Evolutionary conservation across 2,797 vertebrate species (phyloP).

Genomic region (Cuculus canorus): DNA sequence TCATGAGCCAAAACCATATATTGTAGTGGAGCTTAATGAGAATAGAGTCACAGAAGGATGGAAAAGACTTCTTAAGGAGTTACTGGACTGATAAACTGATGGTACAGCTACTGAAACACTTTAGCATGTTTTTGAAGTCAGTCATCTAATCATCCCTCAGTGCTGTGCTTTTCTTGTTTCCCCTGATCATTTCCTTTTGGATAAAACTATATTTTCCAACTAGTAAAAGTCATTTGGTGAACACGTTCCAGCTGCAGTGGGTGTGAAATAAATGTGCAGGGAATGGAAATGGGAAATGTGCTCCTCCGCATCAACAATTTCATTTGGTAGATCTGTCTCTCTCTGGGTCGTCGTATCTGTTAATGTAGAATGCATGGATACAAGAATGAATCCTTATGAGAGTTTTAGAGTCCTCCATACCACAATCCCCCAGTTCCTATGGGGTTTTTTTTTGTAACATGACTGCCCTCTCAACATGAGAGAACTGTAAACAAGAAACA

Average conservation of each 20-base stretch:
- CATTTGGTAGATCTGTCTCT: fast-evolving
- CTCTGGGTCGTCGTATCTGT: background rate
- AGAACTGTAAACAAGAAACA: background rate
- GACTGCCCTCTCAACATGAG: background rate
- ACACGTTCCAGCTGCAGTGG: background rate
- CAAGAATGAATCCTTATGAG: background rate
- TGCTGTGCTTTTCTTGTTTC: background rate
- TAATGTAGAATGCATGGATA: background rate
- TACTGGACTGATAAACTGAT: background rate
- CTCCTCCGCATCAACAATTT: background rate
- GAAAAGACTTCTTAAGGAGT: background rate
- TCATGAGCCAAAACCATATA: background rate
- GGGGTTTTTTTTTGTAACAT: fast-evolving
- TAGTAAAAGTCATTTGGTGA: background rate
- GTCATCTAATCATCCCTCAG: background rate
- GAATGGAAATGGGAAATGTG: background rate
- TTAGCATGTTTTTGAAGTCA: background rate
- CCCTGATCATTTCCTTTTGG: background rate
- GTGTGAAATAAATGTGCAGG: background rate
- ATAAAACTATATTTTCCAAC: background rate
- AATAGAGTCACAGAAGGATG: background rate
- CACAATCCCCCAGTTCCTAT: background rate
- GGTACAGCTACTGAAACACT: background rate
- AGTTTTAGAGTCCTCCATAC: background rate
- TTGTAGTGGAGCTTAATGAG: background rate